phyloP scores from a whole-genome alignment of 2,797 vertebrate species.

The Sphaeramia orbicularis region DNA sequence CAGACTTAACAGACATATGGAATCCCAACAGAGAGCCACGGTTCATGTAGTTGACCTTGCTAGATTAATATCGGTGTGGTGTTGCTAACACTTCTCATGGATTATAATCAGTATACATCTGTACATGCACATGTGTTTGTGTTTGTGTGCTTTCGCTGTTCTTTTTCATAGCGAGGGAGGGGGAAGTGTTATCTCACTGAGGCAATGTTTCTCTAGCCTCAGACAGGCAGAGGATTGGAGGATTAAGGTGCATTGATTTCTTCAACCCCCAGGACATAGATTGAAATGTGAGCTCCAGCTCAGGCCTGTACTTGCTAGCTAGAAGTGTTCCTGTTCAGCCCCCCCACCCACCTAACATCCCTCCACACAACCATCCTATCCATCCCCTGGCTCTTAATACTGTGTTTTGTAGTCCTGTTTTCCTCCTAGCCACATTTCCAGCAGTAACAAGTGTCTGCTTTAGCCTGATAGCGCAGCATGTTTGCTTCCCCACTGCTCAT shows the following conservation, averaged over 20 bases:
- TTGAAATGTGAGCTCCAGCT: slow-evolving; percentile 75
- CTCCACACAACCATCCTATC: slow-evolving; percentile 26
- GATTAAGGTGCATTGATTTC: slow-evolving; percentile 81
- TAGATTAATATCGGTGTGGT: slow-evolving; percentile 43
- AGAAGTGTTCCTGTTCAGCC: slow-evolving; percentile 16
- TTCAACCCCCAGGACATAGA: slow-evolving; percentile 66
- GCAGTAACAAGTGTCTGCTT: slow-evolving; percentile 54
- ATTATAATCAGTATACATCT: slow-evolving; percentile 46
- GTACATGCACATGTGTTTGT: slow-evolving; percentile 2
- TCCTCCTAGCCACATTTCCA: slow-evolving; percentile 44
- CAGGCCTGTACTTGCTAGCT: slow-evolving; percentile 53
- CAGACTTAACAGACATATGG: slow-evolving; percentile 28
- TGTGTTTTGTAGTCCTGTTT: slow-evolving; percentile 34
- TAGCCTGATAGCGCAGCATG: slow-evolving; percentile 58
- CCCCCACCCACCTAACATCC: neutral
- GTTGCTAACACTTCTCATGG: slow-evolving; percentile 40
- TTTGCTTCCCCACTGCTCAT: slow-evolving; percentile 39
- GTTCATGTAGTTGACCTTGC: slow-evolving; percentile 27
- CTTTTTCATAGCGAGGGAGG: slow-evolving; percentile 47
- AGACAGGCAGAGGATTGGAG: slow-evolving; percentile 68
- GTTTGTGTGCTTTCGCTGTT: slow-evolving; percentile 36
- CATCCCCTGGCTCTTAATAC: slow-evolving; percentile 63
- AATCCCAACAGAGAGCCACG: slow-evolving; percentile 10
- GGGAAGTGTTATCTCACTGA: slow-evolving; percentile 69
- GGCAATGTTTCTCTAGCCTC: slow-evolving; percentile 70